Conservation (phyloP, 1,140 invertebrate species). For the Marisa cornuarietis region DNA sequence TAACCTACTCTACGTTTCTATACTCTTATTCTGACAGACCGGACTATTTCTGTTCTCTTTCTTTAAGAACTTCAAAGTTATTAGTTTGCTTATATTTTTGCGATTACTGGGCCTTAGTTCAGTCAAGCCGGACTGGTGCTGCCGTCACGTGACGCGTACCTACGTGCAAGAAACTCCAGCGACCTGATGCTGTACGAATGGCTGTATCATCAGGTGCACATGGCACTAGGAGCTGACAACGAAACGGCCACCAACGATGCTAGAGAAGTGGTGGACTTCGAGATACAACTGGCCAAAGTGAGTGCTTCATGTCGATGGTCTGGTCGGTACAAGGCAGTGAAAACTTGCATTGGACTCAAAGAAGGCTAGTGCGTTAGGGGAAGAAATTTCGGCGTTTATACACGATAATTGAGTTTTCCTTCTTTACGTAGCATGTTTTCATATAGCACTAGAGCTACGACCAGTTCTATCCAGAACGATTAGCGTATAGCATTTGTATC, state of each 20-base stretch:
- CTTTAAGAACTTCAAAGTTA: neutral
- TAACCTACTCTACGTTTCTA: no score
- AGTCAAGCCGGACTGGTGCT: conserved; percentile 83
- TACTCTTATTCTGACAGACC: neutral
- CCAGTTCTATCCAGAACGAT: no score
- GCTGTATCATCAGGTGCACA: conserved; percentile 80
- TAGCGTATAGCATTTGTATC: no score
- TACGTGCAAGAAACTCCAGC: conserved; percentile 73
- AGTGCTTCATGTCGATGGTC: conserved; percentile 25
- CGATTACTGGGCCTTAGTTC: conserved; percentile 69
- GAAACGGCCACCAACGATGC: conserved; percentile 74
- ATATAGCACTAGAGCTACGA: no score
- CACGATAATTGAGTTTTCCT: no score
- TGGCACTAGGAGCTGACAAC: conserved; percentile 74
- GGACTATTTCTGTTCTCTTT: neutral
- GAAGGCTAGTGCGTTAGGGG: no score
- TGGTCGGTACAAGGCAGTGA: neutral
- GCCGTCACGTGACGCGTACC: conserved; percentile 81
- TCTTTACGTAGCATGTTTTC: no score
- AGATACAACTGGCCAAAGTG: conserved; percentile 81
- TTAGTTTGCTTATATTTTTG: neutral
- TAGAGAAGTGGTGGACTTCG: conserved; percentile 77
- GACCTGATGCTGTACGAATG: conserved; percentile 77
- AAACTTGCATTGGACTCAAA: no score
- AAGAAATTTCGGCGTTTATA: no score